These are phyloP conservation scores for Luperina nickerlii DNA, from an alignment of 2,888 invertebrate genomes.

Conservation along the genomic window DNA sequence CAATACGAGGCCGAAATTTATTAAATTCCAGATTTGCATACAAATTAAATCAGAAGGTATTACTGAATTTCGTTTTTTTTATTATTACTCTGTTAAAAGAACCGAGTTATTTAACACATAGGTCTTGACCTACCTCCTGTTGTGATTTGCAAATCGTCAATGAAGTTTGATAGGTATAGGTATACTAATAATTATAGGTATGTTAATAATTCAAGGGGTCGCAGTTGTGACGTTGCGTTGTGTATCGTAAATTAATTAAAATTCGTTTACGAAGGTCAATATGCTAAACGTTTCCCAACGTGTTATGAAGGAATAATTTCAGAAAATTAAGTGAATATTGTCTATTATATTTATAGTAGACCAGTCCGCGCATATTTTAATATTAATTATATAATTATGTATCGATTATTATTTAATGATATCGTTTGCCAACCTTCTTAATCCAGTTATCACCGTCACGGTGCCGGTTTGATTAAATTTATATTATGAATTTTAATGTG, in stretches of 20 bases:
- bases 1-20: not conserved
- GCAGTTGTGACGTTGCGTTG: slow-evolving; percentile 1
- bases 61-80: slow-evolving; percentile 5
- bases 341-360: slow-evolving; percentile 20
- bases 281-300: slow-evolving; percentile 22
- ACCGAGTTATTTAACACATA: slow-evolving; percentile 8
- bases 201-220: slow-evolving; percentile 18
- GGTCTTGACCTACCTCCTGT: slow-evolving; percentile 3
- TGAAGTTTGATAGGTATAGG: not conserved
- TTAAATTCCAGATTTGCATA: slow-evolving; percentile 7
- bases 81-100: not conserved
- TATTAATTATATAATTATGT: slow-evolving; percentile 28
- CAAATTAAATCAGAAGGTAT: slow-evolving; percentile 9
- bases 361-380: slow-evolving; percentile 44
- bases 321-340: slow-evolving; percentile 17
- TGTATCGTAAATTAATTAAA: slow-evolving; percentile 31
- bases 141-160: slow-evolving; percentile 16
- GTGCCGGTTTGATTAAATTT: slow-evolving; percentile 9
- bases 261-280: slow-evolving; percentile 34
- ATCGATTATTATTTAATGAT: slow-evolving; percentile 42
- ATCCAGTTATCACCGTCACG: slow-evolving; percentile 32
- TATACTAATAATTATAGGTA: slow-evolving; percentile 12
- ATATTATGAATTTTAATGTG: slow-evolving; percentile 17
- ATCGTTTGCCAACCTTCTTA: slow-evolving; percentile 25
- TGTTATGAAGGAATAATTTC: slow-evolving; percentile 28